Percentiles rank a stretch among this genome's conserved stretches.
phyloP scores from a whole-genome alignment of 2,113 vertebrate species.

The Dasyurus viverrinus region DNA sequence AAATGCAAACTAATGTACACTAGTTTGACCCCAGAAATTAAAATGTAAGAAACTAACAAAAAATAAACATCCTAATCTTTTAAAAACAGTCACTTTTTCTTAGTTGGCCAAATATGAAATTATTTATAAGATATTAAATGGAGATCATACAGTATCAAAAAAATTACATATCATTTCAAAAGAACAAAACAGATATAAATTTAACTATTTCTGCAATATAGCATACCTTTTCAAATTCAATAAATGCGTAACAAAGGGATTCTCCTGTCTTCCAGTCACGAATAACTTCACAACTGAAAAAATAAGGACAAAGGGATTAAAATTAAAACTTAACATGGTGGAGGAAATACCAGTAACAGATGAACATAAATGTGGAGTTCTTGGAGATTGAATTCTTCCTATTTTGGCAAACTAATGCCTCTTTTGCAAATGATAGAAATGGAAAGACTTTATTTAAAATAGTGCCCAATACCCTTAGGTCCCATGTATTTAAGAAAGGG shows the following conservation, averaged over 20 bases:
- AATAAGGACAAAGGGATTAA: constrained; percentile 47
- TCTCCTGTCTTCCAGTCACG: constrained; percentile 97
- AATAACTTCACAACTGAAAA: constrained; percentile 97
- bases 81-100: background rate
- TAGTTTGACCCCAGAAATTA: constrained; percentile 9
- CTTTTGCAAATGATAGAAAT: background rate
- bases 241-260: constrained; percentile 98
- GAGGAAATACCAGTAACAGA: background rate
- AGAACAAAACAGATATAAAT: constrained; percentile 48
- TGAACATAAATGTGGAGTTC: constrained; percentile 56
- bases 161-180: constrained; percentile 2
- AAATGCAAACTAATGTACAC: constrained; percentile 23
- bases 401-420: constrained; percentile 36
- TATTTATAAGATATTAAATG: constrained; percentile 9
- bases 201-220: constrained; percentile 12
- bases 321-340: background rate
- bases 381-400: background rate
- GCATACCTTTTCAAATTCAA: constrained; percentile 98
- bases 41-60: constrained; percentile 18
- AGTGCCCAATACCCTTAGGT: background rate
- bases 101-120: constrained; percentile 30
- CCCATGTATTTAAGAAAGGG: constrained; percentile 4
- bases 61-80: background rate
- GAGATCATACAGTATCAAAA: constrained; percentile 16
- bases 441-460: constrained; percentile 16